Conservation (phyloP, 2,113 vertebrate genomes). For the Cephalopterus ornatus region DNA sequence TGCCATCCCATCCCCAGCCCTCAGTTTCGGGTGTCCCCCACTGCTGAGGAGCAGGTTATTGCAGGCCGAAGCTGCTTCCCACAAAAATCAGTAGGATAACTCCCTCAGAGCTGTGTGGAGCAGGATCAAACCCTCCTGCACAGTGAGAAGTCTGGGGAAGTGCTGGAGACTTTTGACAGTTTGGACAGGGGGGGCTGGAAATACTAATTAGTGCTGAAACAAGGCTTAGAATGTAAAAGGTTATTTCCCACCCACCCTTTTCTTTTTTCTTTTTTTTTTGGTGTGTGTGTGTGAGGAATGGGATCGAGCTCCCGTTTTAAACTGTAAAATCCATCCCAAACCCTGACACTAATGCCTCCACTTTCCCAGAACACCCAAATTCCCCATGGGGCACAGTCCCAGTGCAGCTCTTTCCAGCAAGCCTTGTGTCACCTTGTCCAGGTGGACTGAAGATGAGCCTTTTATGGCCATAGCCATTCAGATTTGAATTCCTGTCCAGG, state of each 20-base stretch:
- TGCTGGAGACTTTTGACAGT: background rate
- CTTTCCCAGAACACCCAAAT: fast-evolving
- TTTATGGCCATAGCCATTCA: background rate
- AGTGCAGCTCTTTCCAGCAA: background rate
- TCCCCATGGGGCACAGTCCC: background rate
- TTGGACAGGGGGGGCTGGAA: background rate
- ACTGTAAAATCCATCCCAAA: background rate
- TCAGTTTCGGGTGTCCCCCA: background rate
- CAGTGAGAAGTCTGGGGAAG: background rate
- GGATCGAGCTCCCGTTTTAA: background rate
- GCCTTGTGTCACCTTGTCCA: fast-evolving
- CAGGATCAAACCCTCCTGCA: background rate
- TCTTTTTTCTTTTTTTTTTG: background rate
- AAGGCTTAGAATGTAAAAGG: background rate
- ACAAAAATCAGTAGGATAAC: background rate
- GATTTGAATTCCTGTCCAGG: background rate
- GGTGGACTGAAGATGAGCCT: background rate
- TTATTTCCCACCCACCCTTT: fast-evolving
- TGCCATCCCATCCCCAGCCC: background rate
- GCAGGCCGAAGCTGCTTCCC: fast-evolving
- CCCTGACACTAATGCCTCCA: fast-evolving
- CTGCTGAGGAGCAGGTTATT: background rate
- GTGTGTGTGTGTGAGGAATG: background rate
- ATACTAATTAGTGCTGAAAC: background rate
- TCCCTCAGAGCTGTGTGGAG: background rate